phyloP scores from a whole-genome alignment of 2,888 invertebrate species.

The Polyploca ridens region DNA sequence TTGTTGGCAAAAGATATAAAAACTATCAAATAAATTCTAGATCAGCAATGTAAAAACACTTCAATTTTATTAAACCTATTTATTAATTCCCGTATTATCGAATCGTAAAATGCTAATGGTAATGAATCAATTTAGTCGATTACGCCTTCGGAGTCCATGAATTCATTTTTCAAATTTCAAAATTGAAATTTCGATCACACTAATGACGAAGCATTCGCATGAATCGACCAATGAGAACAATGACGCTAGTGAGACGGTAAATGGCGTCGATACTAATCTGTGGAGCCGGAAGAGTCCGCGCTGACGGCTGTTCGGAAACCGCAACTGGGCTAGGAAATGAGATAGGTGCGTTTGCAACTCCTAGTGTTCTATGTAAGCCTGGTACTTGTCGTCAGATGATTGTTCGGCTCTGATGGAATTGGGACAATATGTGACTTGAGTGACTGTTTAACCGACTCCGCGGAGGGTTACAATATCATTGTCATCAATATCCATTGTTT shows the following conservation, averaged over 20 bases:
- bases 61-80: too few species aligned
- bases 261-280: slow-evolving; percentile 81
- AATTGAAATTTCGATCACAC: slow-evolving; percentile 30
- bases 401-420: slow-evolving; percentile 60
- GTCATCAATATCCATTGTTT: slow-evolving; percentile 23
- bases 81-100: too few species aligned
- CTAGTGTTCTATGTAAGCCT: slow-evolving; percentile 55
- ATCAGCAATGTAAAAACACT: too few species aligned
- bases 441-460: slow-evolving; percentile 24
- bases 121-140: neutral
- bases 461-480: slow-evolving; percentile 30
- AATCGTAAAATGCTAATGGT: too few species aligned
- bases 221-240: slow-evolving; percentile 74
- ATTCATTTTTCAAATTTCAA: slow-evolving; percentile 25
- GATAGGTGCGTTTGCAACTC: slow-evolving; percentile 77
- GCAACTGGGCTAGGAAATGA: slow-evolving; percentile 84
- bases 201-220: slow-evolving; percentile 27
- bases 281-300: slow-evolving; percentile 78
- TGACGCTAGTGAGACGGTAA: slow-evolving; percentile 72
- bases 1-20: too few species aligned
- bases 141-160: neutral
- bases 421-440: slow-evolving; percentile 44
- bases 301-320: slow-evolving; percentile 80
- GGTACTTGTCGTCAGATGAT: slow-evolving; percentile 43
- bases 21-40: too few species aligned